Percentiles rank a stretch among this genome's conserved stretches.
Conservation (phyloP, 2,113 vertebrate species). For the Elephas maximus region DNA sequence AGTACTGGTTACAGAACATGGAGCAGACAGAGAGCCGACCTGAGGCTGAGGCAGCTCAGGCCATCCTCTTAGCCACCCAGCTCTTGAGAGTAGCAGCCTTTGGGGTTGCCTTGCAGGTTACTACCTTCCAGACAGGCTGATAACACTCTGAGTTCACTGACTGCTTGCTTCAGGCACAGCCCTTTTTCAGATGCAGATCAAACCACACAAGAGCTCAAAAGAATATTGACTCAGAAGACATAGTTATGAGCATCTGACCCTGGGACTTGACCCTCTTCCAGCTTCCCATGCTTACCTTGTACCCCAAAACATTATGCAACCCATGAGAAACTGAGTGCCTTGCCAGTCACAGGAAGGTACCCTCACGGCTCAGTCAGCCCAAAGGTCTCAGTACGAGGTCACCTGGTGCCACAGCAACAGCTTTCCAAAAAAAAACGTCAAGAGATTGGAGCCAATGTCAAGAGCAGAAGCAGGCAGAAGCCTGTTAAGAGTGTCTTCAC, state of each 20-base stretch:
- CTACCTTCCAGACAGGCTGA: background rate
- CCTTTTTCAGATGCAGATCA: background rate
- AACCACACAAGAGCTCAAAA: background rate
- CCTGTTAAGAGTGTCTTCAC: background rate
- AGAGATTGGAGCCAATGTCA: background rate
- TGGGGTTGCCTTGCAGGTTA: background rate
- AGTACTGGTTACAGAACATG: background rate
- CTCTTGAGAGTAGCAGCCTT: background rate
- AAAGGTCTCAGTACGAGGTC: slow-evolving; percentile 21
- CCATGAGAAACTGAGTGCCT: slow-evolving; percentile 27
- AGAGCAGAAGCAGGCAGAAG: slow-evolving; percentile 50
- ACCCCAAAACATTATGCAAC: slow-evolving; percentile 41
- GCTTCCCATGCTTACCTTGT: slow-evolving; percentile 30
- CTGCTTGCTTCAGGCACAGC: background rate
- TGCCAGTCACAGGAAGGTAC: background rate
- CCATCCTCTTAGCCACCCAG: background rate
- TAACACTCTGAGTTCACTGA: background rate
- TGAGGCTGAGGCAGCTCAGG: no score
- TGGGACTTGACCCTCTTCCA: background rate
- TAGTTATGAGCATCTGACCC: background rate
- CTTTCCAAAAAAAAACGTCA: slow-evolving; percentile 19
- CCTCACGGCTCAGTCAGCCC: background rate
- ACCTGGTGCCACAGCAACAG: background rate
- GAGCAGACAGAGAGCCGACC: background rate
- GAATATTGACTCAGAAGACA: background rate